Evolutionary conservation across 2,113 vertebrate genomes (phyloP).

Genomic region (Leptobrachium leishanense): DNA sequence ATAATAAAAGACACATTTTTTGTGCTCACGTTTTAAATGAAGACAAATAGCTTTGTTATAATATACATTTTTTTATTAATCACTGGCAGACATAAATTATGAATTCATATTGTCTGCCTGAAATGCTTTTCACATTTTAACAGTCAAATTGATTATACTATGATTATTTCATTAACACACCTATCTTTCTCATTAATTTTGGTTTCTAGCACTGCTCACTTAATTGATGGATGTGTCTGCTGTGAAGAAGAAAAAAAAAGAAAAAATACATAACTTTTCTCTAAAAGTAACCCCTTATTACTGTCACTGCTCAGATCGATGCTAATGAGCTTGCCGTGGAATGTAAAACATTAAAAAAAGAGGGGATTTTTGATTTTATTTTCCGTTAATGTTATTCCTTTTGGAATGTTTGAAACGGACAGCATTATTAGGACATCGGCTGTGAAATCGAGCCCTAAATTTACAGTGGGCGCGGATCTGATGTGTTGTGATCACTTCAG

Average conservation of each 20-base stretch:
- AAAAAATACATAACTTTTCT: conserved; percentile 67
- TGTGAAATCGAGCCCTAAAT: background rate
- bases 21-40: conserved; percentile 74
- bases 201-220: conserved; percentile 72
- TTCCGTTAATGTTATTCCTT: background rate
- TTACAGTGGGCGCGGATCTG: background rate
- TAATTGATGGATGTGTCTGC: conserved; percentile 84
- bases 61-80: conserved; percentile 84
- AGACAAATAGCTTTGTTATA: conserved; percentile 85
- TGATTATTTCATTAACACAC: conserved; percentile 88
- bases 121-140: conserved; percentile 83
- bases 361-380: background rate
- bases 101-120: conserved; percentile 78
- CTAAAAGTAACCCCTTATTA: conserved; percentile 79
- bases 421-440: background rate
- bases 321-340: conserved; percentile 72
- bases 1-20: conserved; percentile 72
- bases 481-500: background rate
- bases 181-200: conserved; percentile 86
- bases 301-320: conserved; percentile 74
- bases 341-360: conserved; percentile 62
- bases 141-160: conserved; percentile 87
- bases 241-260: conserved; percentile 62
- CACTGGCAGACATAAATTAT: conserved; percentile 81
- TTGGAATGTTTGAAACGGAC: conserved; percentile 49